Base-by-base conservation (phyloP, 2,113 vertebrate species). In the Terrapene triunguis region DNA sequence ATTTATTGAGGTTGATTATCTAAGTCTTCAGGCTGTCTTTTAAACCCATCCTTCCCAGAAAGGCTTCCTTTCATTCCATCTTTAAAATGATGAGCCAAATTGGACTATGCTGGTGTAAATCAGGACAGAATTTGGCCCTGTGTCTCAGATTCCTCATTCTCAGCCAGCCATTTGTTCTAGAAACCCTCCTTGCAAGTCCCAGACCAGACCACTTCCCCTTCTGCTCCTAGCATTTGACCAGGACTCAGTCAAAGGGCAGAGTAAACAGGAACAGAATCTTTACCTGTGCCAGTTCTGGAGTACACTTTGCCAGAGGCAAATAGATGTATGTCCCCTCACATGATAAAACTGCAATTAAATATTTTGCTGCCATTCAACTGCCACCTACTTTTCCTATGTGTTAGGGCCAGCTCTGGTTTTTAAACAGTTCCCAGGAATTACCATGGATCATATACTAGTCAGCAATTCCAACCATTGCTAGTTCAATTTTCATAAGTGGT, bases 291-390 rank as follows among this genome's bases (percentile, higher is more conserved):
- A 92, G 5, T 10, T 44, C 57, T 50, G 44, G 54, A n/a, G 5
- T 84, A 42, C 59, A n/a, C 16, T 89, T 93, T 94, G 24, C 81
- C 48, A 89, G 78, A 85, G 19, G 42, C 82, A 95, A 88, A 82
- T 17, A 35, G 79, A 83, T 86, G 76, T 87, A 92, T 94, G 5
- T 54, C 53, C 44, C 91, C 82, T 50, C 35, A 72, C 59, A 10
- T 59, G 95, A 87, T 89, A 82, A 69, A 96, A 86, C 0, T 0
- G 5, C 42, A 84, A 82, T 88, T 84, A 57, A 47, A 48, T 27
- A 50, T 79, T 85, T 69, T 82, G 7, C 54, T 95, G 47, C 51
- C 90, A 16, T 44, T 13, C 85, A 94, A 29, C 62, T 94, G 53
- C 55, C 80, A 80, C 48, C 19, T 74, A 82, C 62, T 76, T 89